Conservation (phyloP, 2,888 invertebrate species). For the Pandemis heparana region DNA sequence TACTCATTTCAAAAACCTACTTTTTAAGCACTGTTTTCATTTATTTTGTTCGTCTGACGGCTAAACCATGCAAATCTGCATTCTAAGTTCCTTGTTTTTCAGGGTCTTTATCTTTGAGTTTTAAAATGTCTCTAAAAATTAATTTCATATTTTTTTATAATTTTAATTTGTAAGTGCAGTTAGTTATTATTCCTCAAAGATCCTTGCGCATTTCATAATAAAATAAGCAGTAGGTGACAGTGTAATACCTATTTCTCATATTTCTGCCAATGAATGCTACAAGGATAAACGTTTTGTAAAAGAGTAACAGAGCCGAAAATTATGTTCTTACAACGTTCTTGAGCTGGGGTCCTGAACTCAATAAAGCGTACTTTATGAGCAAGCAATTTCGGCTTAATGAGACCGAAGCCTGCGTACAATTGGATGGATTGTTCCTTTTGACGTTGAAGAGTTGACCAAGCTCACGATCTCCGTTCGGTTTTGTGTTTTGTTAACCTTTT, state of each 20-base stretch:
- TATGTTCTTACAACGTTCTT: constrained; percentile 25
- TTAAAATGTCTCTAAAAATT: too few relatives aligned
- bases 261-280: neutral
- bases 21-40: too few relatives aligned
- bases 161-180: too few relatives aligned
- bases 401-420: constrained; percentile 42
- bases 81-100: too few relatives aligned
- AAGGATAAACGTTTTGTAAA: constrained; percentile 5
- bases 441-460: constrained; percentile 31
- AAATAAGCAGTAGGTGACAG: too few relatives aligned
- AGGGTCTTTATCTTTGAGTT: too few relatives aligned
- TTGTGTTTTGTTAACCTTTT: constrained; percentile 1
- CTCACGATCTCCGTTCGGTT: neutral
- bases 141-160: too few relatives aligned
- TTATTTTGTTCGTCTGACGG: too few relatives aligned
- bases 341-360: constrained; percentile 38
- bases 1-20: too few relatives aligned
- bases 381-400: constrained; percentile 48
- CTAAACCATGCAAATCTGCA: too few relatives aligned
- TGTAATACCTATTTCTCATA: neutral
- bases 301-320: constrained; percentile 5
- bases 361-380: constrained; percentile 48
- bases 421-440: constrained; percentile 45
- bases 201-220: too few relatives aligned
- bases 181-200: too few relatives aligned